These are phyloP conservation scores for Dasysyrphus tricinctus DNA, from an alignment of 2,888 invertebrate species.

Conservation along the genomic window DNA sequence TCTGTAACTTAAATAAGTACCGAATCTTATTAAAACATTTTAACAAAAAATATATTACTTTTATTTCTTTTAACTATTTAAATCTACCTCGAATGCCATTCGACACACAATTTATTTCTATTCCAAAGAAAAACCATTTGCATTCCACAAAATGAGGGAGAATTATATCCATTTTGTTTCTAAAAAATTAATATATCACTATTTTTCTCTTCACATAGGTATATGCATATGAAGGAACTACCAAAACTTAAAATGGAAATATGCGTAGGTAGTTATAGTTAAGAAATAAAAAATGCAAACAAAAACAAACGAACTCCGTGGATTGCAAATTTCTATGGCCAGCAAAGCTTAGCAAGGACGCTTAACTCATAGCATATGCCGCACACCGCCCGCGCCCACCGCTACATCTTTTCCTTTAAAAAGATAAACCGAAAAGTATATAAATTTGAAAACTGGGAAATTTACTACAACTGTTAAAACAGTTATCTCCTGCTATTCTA, in stretches of 20 bases:
- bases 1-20: too few relatives aligned
- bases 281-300: not conserved
- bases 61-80: too few relatives aligned
- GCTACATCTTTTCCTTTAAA: slow-evolving; percentile 1
- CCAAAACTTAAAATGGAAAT: slow-evolving; percentile 56
- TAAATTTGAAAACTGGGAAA: slow-evolving; percentile 69
- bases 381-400: not conserved
- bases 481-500: slow-evolving; percentile 62
- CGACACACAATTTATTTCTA: not conserved
- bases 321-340: slow-evolving; percentile 30
- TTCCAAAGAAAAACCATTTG: not conserved
- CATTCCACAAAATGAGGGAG: not conserved
- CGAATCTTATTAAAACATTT: too few relatives aligned
- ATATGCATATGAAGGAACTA: slow-evolving; percentile 22
- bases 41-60: too few relatives aligned
- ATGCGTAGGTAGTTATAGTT: slow-evolving; percentile 53
- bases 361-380: slow-evolving; percentile 30
- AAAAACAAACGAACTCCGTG: slow-evolving; percentile 6
- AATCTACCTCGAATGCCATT: too few relatives aligned
- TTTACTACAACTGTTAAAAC: slow-evolving; percentile 72
- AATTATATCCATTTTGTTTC: not conserved
- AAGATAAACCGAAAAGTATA: slow-evolving; percentile 66
- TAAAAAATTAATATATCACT: not conserved
- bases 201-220: not conserved
- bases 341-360: slow-evolving; percentile 39